These are phyloP conservation scores for Bombus waltoni DNA, from an alignment of 1,140 invertebrate species.

Conservation along the genomic window DNA sequence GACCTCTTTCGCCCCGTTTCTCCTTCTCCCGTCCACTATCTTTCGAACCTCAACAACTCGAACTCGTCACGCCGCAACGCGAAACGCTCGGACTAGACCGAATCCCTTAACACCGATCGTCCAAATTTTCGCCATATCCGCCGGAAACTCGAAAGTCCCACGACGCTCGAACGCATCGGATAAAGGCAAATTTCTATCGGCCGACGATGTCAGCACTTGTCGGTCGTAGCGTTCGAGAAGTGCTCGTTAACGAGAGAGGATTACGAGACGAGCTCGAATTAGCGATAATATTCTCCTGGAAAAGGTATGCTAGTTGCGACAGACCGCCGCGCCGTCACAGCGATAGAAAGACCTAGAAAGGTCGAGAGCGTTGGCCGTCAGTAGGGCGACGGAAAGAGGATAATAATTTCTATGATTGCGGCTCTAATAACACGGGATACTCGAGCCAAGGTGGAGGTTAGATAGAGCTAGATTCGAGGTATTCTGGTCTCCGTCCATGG, in stretches of 20 bases:
- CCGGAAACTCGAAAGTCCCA: background rate
- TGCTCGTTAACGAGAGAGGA: conserved; percentile 65
- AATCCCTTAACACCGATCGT: background rate
- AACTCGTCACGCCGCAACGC: conserved; percentile 39
- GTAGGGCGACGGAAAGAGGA: conserved; percentile 35
- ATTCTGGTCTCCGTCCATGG: background rate
- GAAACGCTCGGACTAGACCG: conserved; percentile 20
- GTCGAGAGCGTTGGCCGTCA: conserved; percentile 9
- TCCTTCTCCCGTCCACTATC: conserved; percentile 58
- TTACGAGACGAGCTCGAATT: conserved; percentile 23
- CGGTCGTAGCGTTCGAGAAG: background rate
- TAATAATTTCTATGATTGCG: conserved; percentile 77
- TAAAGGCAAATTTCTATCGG: background rate
- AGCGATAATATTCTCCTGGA: conserved; percentile 44
- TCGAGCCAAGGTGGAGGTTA: conserved; percentile 34
- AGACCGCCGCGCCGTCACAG: conserved; percentile 23
- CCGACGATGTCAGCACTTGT: background rate
- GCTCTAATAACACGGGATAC: conserved; percentile 70
- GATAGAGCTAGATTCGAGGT: background rate
- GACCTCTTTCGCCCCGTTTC: conserved; percentile 65
- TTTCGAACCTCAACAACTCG: conserved; percentile 36
- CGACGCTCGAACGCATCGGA: background rate
- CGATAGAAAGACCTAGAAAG: conserved; percentile 37
- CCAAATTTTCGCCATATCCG: too few species aligned
- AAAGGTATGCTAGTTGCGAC: background rate